phyloP scores from a whole-genome alignment of 2,113 vertebrate genomes.

The Percopsis transmontana region DNA sequence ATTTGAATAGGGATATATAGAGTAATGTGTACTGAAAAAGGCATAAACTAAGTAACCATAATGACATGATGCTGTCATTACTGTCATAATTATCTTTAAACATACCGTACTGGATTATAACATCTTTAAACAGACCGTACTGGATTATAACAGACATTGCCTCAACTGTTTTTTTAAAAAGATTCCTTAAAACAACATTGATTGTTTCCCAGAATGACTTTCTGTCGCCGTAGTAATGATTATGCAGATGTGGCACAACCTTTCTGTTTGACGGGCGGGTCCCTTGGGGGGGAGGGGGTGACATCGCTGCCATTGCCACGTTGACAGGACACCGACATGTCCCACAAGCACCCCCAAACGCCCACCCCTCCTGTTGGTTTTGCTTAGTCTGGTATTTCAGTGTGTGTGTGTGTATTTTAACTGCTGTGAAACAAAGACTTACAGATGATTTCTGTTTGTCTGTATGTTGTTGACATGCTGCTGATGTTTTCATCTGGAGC shows the following conservation, averaged over 20 bases:
- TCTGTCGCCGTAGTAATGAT: conserved; percentile 74
- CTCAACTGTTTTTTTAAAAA: conserved; percentile 42
- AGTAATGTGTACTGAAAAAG: too few relatives aligned
- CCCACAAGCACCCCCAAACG: not conserved
- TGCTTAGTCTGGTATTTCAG: conserved; percentile 46
- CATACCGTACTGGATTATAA: too few relatives aligned
- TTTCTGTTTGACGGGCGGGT: conserved; percentile 73
- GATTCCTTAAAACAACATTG: conserved; percentile 78
- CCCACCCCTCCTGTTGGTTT: conserved; percentile 1
- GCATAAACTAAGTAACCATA: too few relatives aligned
- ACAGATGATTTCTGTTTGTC: too few relatives aligned
- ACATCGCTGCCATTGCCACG: conserved; percentile 47
- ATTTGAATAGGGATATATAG: too few relatives aligned
- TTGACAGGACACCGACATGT: conserved; percentile 44
- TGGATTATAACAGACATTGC: not conserved
- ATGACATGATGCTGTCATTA: too few relatives aligned
- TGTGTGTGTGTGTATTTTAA: not conserved
- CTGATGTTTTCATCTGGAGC: too few relatives aligned
- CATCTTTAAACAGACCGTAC: too few relatives aligned
- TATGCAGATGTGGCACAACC: conserved; percentile 78
- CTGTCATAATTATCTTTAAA: too few relatives aligned
- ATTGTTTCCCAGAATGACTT: conserved; percentile 78
- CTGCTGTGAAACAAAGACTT: too few relatives aligned
- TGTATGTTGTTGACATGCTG: too few relatives aligned
- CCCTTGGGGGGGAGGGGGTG: conserved; percentile 54